Evolutionary conservation across 2,113 vertebrate species (phyloP).

Genomic region (Pangasianodon gigas): DNA sequence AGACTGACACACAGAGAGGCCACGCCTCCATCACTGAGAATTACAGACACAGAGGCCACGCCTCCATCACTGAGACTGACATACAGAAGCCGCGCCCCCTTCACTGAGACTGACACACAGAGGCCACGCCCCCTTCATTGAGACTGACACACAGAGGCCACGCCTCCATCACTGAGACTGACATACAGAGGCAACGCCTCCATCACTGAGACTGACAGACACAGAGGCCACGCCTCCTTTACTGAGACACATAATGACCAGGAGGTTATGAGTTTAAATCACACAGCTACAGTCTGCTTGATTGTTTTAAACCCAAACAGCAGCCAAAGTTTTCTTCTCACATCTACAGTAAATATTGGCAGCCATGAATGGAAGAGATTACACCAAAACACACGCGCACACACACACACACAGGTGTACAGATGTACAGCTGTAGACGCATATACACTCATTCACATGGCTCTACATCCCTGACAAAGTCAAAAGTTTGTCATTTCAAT

Average conservation of each 20-base stretch:
- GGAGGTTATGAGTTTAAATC: neutral
- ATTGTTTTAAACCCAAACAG: neutral
- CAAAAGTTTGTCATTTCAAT: neutral
- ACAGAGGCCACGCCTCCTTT: too few species aligned
- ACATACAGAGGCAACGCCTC: neutral
- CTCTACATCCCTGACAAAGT: too few species aligned
- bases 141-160: neutral
- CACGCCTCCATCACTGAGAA: too few species aligned
- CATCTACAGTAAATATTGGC: neutral
- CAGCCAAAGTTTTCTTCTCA: neutral
- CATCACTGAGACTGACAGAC: neutral
- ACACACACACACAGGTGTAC: too few species aligned
- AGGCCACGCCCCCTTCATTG: neutral
- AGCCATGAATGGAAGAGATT: neutral
- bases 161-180: neutral
- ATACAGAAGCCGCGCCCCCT: neutral
- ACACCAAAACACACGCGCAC: too few species aligned
- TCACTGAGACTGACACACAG: neutral
- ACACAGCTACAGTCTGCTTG: neutral
- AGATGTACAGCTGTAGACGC: too few species aligned
- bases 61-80: too few species aligned
- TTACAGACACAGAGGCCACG: too few species aligned
- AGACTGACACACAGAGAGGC: too few species aligned
- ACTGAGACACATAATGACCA: neutral
- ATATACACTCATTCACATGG: too few species aligned